These are phyloP conservation scores for Anoplius nigerrimus DNA, from an alignment of 2,888 invertebrate genomes.

Conservation along the genomic window DNA sequence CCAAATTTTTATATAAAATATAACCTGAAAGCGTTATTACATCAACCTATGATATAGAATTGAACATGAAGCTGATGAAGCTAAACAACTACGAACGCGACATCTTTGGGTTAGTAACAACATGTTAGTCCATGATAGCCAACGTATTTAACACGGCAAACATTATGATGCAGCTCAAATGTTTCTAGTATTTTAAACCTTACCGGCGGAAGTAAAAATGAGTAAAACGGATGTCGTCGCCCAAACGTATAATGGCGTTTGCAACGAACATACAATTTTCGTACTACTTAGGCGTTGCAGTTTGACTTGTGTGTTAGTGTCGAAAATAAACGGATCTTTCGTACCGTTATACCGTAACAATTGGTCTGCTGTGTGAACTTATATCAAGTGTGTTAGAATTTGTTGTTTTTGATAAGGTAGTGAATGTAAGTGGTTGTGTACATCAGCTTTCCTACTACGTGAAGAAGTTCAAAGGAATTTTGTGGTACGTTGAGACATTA, in stretches of 20 bases:
- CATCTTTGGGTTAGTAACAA: too few relatives aligned
- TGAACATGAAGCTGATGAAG: too few relatives aligned
- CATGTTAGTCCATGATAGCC: too few relatives aligned
- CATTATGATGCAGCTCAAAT: too few relatives aligned
- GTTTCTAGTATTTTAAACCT: not conserved
- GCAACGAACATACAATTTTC: constrained; percentile 38
- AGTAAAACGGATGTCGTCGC: constrained; percentile 50
- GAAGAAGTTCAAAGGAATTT: constrained; percentile 22
- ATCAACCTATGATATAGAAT: too few relatives aligned
- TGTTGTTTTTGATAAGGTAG: constrained; percentile 9
- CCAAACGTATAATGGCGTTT: constrained; percentile 54
- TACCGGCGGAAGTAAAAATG: constrained; percentile 40
- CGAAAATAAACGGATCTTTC: not conserved
- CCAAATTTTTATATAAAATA: too few relatives aligned
- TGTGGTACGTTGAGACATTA: not conserved
- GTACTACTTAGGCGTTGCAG: constrained; percentile 37
- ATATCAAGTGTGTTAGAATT: not conserved
- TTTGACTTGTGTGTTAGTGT: constrained; percentile 22
- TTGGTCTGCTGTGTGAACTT: not conserved
- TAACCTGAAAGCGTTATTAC: too few relatives aligned
- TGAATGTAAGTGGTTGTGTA: constrained; percentile 39
- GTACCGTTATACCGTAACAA: too few relatives aligned
- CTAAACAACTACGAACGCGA: too few relatives aligned
- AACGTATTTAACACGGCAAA: too few relatives aligned
- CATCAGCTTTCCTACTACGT: constrained; percentile 23